A percentile compares a stretch with the other conserved stretches of the same genome.
These are phyloP conservation scores for Podiceps cristatus DNA, from an alignment of 2,113 vertebrate species.

Conservation along the genomic window DNA sequence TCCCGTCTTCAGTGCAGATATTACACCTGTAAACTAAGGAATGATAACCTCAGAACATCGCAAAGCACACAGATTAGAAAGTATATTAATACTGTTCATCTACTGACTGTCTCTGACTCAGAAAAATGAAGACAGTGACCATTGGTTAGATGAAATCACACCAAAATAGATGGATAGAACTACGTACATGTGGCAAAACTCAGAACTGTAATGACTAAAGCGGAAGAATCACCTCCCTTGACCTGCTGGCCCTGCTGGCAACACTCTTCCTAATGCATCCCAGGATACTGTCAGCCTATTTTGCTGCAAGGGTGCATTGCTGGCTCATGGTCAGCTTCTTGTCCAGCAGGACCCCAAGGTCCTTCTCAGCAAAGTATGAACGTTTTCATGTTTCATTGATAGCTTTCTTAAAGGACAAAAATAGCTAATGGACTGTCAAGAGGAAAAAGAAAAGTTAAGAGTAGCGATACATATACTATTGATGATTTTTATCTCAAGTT, in stretches of 20 bases:
- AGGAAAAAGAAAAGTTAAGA: background rate
- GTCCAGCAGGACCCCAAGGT: background rate
- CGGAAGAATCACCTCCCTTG: background rate
- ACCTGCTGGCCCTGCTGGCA: background rate
- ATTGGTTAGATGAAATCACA: background rate
- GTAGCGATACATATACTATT: background rate
- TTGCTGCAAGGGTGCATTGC: background rate
- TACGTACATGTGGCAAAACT: background rate
- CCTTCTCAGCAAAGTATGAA: background rate
- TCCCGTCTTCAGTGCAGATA: background rate
- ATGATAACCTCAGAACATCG: background rate
- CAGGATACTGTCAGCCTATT: background rate
- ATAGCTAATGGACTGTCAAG: background rate
- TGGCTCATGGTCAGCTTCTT: background rate
- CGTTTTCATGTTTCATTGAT: background rate
- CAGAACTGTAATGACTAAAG: background rate
- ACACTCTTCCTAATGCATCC: background rate
- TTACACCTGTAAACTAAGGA: background rate
- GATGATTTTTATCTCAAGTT: background rate
- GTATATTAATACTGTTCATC: background rate
- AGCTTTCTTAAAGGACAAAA: background rate
- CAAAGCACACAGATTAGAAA: background rate
- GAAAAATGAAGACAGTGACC: background rate
- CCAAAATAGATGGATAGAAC: background rate
- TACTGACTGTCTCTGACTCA: background rate